Conservation (phyloP, 2,797 vertebrate genomes). For the Gadopsis marmoratus region DNA sequence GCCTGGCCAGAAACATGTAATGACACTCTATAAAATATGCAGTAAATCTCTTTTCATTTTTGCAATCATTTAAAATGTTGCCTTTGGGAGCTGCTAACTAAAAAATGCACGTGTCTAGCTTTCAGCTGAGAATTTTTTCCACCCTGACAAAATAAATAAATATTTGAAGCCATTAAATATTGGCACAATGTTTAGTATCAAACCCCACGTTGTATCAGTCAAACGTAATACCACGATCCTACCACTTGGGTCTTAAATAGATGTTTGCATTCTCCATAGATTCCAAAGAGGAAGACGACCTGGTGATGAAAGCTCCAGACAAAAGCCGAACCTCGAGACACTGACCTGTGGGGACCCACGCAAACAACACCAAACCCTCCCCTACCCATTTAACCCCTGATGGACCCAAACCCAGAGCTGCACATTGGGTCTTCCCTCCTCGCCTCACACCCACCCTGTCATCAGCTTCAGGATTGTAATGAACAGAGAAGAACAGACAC, state of each 20-base stretch:
- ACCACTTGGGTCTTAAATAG: not conserved
- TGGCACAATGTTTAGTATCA: not conserved
- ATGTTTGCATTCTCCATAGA: conserved; percentile 33
- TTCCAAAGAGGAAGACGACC: conserved; percentile 67
- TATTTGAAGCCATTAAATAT: not conserved
- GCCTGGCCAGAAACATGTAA: not conserved
- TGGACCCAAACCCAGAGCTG: conserved; percentile 63
- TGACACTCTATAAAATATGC: not conserved
- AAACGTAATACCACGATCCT: not conserved
- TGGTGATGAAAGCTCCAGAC: conserved; percentile 68
- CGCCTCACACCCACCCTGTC: conserved; percentile 58
- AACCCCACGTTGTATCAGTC: not conserved
- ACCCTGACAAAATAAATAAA: not conserved
- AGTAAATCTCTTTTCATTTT: not conserved
- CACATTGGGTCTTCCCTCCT: conserved; percentile 58
- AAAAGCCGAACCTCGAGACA: conserved; percentile 75
- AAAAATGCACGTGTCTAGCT: not conserved
- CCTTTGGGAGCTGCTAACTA: not conserved
- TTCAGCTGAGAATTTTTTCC: not conserved
- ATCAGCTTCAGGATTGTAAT: conserved; percentile 78
- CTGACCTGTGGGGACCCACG: conserved; percentile 46
- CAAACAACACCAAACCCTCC: not conserved
- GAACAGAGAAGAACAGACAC: conserved; percentile 41
- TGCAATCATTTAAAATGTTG: not conserved
- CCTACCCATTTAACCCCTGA: not conserved